A percentile compares a stretch with the other conserved stretches of the same genome.
Conservation (phyloP, 1,140 invertebrate species). For the Rhizoglyphus robini region DNA sequence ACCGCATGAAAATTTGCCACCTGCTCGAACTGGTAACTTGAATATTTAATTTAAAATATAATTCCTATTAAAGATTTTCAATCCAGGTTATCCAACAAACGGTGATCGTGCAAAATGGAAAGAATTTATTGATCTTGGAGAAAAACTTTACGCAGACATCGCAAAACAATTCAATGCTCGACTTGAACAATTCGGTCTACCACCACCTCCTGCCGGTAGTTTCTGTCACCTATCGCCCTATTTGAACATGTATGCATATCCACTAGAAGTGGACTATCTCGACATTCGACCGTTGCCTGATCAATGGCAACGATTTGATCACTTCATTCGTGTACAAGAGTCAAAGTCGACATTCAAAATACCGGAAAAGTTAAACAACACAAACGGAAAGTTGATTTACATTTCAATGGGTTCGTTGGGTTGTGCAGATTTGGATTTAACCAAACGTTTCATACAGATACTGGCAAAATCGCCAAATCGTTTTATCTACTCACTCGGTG, state of each 20-base stretch:
- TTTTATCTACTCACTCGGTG: constrained; percentile 14
- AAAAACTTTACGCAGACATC: not conserved
- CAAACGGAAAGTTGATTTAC: constrained; percentile 18
- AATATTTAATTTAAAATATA: not conserved
- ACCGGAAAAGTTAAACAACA: constrained; percentile 7
- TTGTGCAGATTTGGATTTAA: constrained; percentile 23
- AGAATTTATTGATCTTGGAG: not conserved
- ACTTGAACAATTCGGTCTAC: not conserved
- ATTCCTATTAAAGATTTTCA: too few species aligned
- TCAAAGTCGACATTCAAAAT: constrained; percentile 2
- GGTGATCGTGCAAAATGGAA: not conserved
- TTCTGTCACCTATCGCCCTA: constrained; percentile 10
- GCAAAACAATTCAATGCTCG: not conserved
- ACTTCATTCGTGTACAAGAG: constrained; percentile 12
- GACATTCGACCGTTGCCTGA: constrained; percentile 11
- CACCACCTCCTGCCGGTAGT: not conserved
- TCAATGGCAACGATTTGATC: constrained; percentile 17
- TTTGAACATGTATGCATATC: constrained; percentile 22
- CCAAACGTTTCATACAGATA: constrained; percentile 11
- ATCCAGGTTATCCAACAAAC: constrained; percentile 1
- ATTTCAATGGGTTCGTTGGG: constrained; percentile 22
- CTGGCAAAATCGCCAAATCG: constrained; percentile 16
- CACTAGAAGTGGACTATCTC: constrained; percentile 20
- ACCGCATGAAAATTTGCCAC: constrained; percentile 2
- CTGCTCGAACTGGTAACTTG: not conserved